Evolutionary conservation across 1,140 invertebrate species (phyloP).

Genomic region (Rhagoletis pomonella): DNA sequence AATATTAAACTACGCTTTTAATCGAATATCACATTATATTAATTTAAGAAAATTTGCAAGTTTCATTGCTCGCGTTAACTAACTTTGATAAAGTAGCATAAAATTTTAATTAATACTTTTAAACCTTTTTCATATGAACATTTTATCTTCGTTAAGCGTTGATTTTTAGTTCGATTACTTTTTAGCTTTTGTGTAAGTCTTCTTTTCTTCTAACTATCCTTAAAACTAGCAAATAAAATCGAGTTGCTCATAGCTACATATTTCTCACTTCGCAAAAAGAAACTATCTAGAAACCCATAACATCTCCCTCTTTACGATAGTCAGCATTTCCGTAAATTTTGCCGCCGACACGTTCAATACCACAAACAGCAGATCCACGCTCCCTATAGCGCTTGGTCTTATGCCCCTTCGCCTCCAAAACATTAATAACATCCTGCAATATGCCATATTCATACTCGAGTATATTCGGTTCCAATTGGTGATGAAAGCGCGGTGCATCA

Average conservation of each 20-base stretch:
- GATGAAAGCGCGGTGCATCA: constrained; percentile 90
- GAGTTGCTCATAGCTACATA: too few relatives aligned
- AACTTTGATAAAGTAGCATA: background rate
- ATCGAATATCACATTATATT: background rate
- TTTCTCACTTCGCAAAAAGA: too few relatives aligned
- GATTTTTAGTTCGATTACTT: background rate
- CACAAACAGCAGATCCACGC: constrained; percentile 84
- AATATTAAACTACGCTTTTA: background rate
- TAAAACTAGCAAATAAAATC: too few relatives aligned
- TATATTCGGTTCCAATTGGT: constrained; percentile 92
- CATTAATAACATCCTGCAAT: constrained; percentile 80
- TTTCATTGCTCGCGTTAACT: background rate
- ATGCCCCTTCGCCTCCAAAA: constrained; percentile 82
- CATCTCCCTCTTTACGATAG: constrained; percentile 88
- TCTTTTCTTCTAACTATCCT: background rate
- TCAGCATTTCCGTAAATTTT: constrained; percentile 88
- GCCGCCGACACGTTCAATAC: constrained; percentile 78
- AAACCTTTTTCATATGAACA: too few relatives aligned
- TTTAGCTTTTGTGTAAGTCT: background rate
- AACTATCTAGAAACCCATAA: constrained; percentile 78
- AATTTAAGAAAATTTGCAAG: background rate
- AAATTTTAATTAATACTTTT: too few relatives aligned
- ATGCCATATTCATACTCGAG: constrained; percentile 83
- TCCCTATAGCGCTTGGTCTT: constrained; percentile 78
- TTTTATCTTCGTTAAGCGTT: too few relatives aligned